phyloP scores from a whole-genome alignment of 2,888 invertebrate genomes.

The Neoitamus cyanurus region DNA sequence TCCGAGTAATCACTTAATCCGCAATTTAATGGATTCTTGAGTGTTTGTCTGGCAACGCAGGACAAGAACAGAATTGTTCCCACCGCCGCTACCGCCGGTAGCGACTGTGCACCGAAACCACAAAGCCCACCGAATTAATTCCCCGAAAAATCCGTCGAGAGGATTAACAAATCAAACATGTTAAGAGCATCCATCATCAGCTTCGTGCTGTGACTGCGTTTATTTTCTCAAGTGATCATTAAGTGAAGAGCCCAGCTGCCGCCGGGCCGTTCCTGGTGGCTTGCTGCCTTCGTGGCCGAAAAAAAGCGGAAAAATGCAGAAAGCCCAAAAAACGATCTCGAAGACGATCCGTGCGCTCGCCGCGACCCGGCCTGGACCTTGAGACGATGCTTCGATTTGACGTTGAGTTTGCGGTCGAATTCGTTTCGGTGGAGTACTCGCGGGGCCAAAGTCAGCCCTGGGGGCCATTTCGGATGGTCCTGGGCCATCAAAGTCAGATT shows the following conservation, averaged over 20 bases:
- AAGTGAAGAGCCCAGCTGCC: slow-evolving; percentile 18
- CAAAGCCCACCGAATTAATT: slow-evolving; percentile 41
- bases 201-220: slow-evolving; percentile 17
- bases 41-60: not conserved
- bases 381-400: not conserved
- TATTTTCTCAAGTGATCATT: slow-evolving; percentile 44
- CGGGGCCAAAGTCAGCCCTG: not conserved
- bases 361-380: not conserved
- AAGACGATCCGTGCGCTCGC: not conserved
- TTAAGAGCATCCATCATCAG: slow-evolving; percentile 42
- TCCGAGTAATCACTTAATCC: slow-evolving; percentile 39
- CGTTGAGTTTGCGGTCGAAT: slow-evolving; percentile 26
- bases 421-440: not conserved
- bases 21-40: slow-evolving; percentile 35
- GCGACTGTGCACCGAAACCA: slow-evolving; percentile 7
- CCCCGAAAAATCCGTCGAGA: slow-evolving; percentile 36
- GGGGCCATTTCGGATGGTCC: slow-evolving; percentile 33
- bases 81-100: not conserved
- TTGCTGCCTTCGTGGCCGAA: not conserved
- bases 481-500: slow-evolving; percentile 41
- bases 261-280: not conserved
- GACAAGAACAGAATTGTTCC: not conserved
- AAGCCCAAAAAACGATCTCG: not conserved
- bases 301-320: not conserved
- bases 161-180: slow-evolving; percentile 45